phyloP scores from a whole-genome alignment of 2,113 vertebrate genomes.

The Salvator merianae region DNA sequence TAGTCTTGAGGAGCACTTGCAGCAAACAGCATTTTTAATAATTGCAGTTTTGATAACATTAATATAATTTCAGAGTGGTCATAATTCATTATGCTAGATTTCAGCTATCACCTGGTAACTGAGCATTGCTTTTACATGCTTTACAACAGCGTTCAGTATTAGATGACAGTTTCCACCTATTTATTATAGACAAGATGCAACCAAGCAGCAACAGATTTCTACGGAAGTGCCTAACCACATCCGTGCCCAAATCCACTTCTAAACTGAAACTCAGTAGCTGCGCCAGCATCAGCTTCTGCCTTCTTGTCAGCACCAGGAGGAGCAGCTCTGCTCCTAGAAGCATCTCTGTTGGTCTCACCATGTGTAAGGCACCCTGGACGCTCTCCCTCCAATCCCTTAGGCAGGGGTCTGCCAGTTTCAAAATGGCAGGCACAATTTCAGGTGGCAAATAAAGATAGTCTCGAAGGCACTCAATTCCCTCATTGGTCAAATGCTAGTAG shows the following conservation, averaged over 20 bases:
- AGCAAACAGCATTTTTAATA: background rate
- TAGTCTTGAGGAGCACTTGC: background rate
- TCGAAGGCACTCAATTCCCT: too few relatives aligned
- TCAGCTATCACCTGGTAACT: conserved; percentile 2
- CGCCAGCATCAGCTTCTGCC: background rate
- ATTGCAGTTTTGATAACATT: background rate
- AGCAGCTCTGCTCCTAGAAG: too few relatives aligned
- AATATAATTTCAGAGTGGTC: background rate
- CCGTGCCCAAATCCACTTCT: background rate
- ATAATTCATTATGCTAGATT: background rate
- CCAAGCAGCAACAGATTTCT: background rate
- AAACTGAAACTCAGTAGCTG: background rate
- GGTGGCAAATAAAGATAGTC: too few relatives aligned
- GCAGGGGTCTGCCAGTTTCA: too few relatives aligned
- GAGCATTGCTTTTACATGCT: background rate
- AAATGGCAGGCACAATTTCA: too few relatives aligned
- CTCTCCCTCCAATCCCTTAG: too few relatives aligned
- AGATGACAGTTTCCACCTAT: background rate
- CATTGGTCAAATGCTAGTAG: too few relatives aligned
- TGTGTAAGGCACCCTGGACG: too few relatives aligned
- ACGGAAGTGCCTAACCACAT: background rate
- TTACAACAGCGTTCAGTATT: conserved; percentile 7
- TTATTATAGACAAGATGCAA: background rate
- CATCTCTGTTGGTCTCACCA: too few relatives aligned
- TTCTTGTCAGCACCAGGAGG: too few relatives aligned